Conservation (phyloP, 2,888 invertebrate species). For the Agonum fuliginosum region DNA sequence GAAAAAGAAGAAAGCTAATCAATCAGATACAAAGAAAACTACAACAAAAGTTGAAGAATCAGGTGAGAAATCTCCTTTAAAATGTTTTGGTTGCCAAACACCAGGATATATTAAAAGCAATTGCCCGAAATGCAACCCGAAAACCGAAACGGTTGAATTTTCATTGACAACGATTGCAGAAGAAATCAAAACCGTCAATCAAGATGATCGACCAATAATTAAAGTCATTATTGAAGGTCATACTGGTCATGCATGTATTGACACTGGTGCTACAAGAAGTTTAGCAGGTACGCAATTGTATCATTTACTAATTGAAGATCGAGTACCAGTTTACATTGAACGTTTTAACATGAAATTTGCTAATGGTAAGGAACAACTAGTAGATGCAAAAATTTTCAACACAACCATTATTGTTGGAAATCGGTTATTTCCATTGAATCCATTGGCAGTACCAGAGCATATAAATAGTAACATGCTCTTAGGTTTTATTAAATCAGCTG, state of each 20-base stretch:
- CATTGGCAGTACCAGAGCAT: neutral
- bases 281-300: neutral
- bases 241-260: neutral
- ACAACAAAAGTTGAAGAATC: neutral
- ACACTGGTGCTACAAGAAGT: neutral
- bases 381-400: neutral
- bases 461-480: neutral
- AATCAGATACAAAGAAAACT: neutral
- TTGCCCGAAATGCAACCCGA: neutral
- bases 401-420: neutral
- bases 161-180: neutral
- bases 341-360: neutral
- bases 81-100: neutral
- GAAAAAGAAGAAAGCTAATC: neutral
- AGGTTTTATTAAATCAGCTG: neutral
- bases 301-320: neutral
- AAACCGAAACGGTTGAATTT: neutral
- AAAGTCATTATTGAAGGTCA: neutral
- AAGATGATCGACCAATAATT: neutral
- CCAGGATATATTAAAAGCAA: neutral
- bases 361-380: neutral
- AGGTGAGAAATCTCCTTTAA: neutral
- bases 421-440: neutral
- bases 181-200: neutral
- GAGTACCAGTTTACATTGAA: neutral